These are phyloP conservation scores for Stichopus horrens DNA, from an alignment of 53 echinoderm and acorn worm species.

Conservation along the genomic window DNA sequence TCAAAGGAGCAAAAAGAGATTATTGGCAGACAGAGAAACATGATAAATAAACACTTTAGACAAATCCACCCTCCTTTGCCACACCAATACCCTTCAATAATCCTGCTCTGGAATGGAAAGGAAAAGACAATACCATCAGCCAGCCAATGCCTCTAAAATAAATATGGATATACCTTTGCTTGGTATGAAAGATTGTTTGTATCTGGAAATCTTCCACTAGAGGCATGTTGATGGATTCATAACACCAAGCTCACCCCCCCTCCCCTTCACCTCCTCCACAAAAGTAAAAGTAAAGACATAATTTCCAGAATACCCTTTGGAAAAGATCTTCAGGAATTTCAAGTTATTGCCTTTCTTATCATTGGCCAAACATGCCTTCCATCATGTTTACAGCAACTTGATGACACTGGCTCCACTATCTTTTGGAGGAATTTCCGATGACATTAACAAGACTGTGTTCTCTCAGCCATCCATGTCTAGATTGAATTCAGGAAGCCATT, in stretches of 20 bases:
- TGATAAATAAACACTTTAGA: no score
- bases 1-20: no score
- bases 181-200: not conserved
- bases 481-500: no score
- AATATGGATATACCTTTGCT: not conserved
- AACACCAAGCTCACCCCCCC: not conserved
- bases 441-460: no score
- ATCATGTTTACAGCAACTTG: not conserved
- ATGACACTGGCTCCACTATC: not conserved
- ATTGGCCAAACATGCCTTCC: not conserved
- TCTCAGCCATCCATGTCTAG: no score
- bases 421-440: not conserved
- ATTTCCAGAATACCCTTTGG: not conserved
- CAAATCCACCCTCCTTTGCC: no score
- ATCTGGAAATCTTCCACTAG: not conserved
- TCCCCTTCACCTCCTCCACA: no score
- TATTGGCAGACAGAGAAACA: no score
- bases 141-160: not conserved
- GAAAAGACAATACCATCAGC: no score
- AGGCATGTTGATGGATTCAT: not conserved
- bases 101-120: no score
- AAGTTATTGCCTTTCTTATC: not conserved
- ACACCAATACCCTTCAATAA: no score
- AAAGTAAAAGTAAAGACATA: not conserved
- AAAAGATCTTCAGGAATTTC: not conserved